These are phyloP conservation scores for Sebastes iracundus DNA, from an alignment of 2,797 vertebrate genomes.

Conservation along the genomic window DNA sequence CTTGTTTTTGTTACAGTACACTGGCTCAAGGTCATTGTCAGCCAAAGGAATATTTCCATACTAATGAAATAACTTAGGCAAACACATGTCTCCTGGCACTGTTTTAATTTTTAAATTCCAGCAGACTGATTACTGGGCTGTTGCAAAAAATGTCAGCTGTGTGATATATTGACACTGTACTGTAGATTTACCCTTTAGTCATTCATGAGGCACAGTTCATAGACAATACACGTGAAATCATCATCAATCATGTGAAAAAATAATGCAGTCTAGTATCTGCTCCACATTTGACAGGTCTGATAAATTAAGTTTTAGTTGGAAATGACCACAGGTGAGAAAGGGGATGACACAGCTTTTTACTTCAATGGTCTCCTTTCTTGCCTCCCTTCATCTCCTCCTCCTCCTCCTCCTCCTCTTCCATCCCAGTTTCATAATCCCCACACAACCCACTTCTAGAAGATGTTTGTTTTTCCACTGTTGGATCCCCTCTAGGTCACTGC, in stretches of 20 bases:
- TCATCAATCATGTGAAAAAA: neutral
- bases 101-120: neutral
- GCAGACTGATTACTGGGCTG: constrained; percentile 21
- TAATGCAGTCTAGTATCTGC: neutral
- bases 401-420: neutral
- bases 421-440: constrained; percentile 24
- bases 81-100: neutral
- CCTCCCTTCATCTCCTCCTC: neutral
- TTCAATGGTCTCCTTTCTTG: neutral
- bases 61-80: constrained; percentile 18
- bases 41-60: constrained; percentile 11
- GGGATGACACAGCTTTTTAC: neutral
- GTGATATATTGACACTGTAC: constrained; percentile 6
- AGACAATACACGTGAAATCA: neutral
- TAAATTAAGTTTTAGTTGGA: constrained; percentile 17
- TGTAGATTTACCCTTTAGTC: constrained; percentile 1
- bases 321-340: constrained; percentile 12
- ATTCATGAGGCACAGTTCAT: neutral
- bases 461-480: constrained; percentile 37
- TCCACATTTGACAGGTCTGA: constrained; percentile 8
- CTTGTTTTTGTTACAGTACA: constrained; percentile 25
- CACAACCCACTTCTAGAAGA: constrained; percentile 16
- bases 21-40: constrained; percentile 9
- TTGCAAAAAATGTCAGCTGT: constrained; percentile 10
- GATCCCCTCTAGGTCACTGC: constrained; percentile 24